Conservation (phyloP, 2,113 vertebrate genomes). For the Cryptotis parvus region DNA sequence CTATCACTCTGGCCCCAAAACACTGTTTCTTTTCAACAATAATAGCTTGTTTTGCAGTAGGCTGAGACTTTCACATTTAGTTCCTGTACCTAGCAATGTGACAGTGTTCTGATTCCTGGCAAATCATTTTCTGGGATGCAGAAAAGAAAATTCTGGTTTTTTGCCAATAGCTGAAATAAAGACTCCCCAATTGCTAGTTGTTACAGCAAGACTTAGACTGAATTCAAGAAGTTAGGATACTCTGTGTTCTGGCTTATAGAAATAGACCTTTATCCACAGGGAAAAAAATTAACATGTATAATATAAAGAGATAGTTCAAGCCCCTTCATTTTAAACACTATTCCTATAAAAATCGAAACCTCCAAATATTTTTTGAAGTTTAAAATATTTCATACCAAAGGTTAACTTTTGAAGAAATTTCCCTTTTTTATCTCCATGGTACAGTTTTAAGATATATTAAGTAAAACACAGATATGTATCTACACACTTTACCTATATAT, state of each 20-base stretch:
- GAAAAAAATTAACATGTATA: neutral
- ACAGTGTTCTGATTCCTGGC: constrained; percentile 29
- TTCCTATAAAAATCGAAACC: constrained; percentile 43
- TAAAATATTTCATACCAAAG: constrained; percentile 54
- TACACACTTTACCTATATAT: neutral
- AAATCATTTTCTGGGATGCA: neutral
- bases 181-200: constrained; percentile 3
- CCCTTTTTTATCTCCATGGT: neutral
- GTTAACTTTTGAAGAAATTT: constrained; percentile 29
- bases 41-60: neutral
- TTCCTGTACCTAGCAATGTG: constrained; percentile 31
- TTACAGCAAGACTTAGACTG: constrained; percentile 40
- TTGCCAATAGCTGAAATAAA: constrained; percentile 35
- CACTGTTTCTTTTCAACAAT: constrained; percentile 10
- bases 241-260: constrained; percentile 43
- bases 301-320: constrained; percentile 1
- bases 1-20: too few relatives aligned
- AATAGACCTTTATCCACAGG: constrained; percentile 49
- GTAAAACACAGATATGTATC: neutral
- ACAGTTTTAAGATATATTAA: constrained; percentile 21
- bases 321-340: neutral
- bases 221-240: neutral
- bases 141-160: constrained; percentile 29
- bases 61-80: neutral
- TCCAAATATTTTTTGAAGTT: constrained; percentile 24